Base-by-base conservation (phyloP, 2,888 invertebrate species). In the Orgyia antiqua region DNA sequence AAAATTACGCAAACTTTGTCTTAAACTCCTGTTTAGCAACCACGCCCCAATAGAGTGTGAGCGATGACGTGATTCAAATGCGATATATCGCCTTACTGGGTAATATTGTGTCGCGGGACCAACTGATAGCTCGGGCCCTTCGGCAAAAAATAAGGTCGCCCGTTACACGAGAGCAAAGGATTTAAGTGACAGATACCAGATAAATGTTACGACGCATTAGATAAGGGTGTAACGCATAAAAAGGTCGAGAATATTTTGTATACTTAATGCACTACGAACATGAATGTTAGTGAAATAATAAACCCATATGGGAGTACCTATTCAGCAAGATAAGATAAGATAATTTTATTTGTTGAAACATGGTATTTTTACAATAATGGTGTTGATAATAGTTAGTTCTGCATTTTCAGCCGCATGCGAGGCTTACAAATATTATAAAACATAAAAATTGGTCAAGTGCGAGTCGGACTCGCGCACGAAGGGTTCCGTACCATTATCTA, bases 111-210 rank as follows among this genome's bases (percentile, higher is more conserved):
- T 73, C 71, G 70, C 69, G 68, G 58, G 68, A 65, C 70, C 58
- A 56, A 72, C 77, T 76, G 79, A 83, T 84, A 79, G 68, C 79
- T 68, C 45, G 65, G 71, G 68, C 73, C 69, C 74, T 77, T 70
- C 32, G 67, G 63, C 73, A 82, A 83, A 83, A 82, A 84, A 82
- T 82, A 82, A 80, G 80, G 80, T 80, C 79, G 71, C 66, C 72
- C 79, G 71, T 71, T 75, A 78, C 74, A 80, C 69, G 72, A 78
- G 76, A 75, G 79, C 72, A 77, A 74, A 73, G 68, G 75, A 74
- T 79, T 79, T 74, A 80, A 80, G 75, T 80, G 82, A 82, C 82
- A 80, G 76, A 82, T 79, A 71, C 75, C 78, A 82, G 83, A 83
- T 83, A 83, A 82, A 83, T 82, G 78, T 77, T 73, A 79, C 77